phyloP scores from a whole-genome alignment of 2,888 invertebrate genomes.

The Drosophila leonis region DNA sequence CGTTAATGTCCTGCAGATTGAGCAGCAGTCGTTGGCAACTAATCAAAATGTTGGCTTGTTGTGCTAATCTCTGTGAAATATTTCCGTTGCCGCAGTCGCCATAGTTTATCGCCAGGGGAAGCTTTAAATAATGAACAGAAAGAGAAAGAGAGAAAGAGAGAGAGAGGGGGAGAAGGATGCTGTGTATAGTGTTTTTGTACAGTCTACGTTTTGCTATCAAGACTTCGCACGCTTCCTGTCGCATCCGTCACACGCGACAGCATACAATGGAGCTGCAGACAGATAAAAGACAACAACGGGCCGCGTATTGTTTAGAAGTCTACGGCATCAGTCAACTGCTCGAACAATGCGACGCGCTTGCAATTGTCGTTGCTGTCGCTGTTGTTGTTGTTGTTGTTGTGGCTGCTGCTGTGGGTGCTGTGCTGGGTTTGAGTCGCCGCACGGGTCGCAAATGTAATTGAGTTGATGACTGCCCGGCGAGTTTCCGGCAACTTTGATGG shows the following conservation, averaged over 20 bases:
- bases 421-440: slow-evolving; percentile 39
- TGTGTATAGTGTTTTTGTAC: slow-evolving; percentile 26
- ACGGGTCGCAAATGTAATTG: slow-evolving; percentile 69
- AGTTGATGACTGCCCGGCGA: slow-evolving; percentile 73
- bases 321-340: slow-evolving; percentile 40
- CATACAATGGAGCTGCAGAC: slow-evolving; percentile 54
- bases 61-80: slow-evolving; percentile 74
- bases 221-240: slow-evolving; percentile 69
- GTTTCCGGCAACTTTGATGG: slow-evolving; percentile 73
- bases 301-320: slow-evolving; percentile 70
- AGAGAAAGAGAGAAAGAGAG: not conserved
- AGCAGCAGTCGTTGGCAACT: slow-evolving; percentile 27
- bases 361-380: slow-evolving; percentile 37
- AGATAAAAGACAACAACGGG: slow-evolving; percentile 66
- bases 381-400: not conserved
- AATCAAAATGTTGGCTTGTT: slow-evolving; percentile 66
- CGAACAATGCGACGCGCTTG: slow-evolving; percentile 55
- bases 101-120: slow-evolving; percentile 61
- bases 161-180: not conserved
- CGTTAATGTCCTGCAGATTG: slow-evolving; percentile 6
- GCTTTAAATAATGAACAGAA: slow-evolving; percentile 62
- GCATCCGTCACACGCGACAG: slow-evolving; percentile 71
- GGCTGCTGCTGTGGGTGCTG: not conserved
- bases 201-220: slow-evolving; percentile 48
- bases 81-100: slow-evolving; percentile 57